Evolutionary conservation across 1,140 invertebrate species (phyloP).

Genomic region (Solenopsis fugax): DNA sequence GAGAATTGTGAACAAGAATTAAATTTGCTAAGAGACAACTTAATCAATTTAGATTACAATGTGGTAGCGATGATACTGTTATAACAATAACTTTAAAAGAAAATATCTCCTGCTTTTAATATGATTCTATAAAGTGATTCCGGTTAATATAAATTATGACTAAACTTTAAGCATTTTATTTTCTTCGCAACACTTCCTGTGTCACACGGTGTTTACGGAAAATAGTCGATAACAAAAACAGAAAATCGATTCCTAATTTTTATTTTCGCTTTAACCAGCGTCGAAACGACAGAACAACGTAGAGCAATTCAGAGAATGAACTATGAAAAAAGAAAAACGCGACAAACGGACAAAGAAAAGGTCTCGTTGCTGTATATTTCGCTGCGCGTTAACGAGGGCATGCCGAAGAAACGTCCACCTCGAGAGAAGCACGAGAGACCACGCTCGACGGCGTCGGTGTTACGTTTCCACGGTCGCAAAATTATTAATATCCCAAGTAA

Average conservation of each 20-base stretch:
- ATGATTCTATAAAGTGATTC: background rate
- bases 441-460: constrained; percentile 38
- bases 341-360: constrained; percentile 37
- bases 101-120: background rate
- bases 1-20: constrained; percentile 12
- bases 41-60: constrained; percentile 20
- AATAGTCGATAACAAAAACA: constrained; percentile 4
- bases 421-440: constrained; percentile 45
- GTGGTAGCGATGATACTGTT: background rate
- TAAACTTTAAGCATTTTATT: constrained; percentile 18
- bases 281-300: background rate
- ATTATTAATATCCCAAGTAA: constrained; percentile 75
- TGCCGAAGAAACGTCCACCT: constrained; percentile 60
- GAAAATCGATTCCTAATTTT: constrained; percentile 26
- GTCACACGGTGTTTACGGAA: background rate
- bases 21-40: constrained; percentile 23
- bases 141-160: background rate
- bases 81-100: background rate
- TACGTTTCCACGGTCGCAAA: constrained; percentile 61
- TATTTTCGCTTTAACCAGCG: constrained; percentile 24
- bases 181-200: background rate
- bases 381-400: constrained; percentile 59
- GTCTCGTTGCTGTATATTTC: constrained; percentile 46
- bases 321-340: constrained; percentile 18
- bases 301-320: constrained; percentile 7